Base-by-base conservation (phyloP, 2,113 vertebrate species). In the Sinocyclocheilus rhinocerous region DNA sequence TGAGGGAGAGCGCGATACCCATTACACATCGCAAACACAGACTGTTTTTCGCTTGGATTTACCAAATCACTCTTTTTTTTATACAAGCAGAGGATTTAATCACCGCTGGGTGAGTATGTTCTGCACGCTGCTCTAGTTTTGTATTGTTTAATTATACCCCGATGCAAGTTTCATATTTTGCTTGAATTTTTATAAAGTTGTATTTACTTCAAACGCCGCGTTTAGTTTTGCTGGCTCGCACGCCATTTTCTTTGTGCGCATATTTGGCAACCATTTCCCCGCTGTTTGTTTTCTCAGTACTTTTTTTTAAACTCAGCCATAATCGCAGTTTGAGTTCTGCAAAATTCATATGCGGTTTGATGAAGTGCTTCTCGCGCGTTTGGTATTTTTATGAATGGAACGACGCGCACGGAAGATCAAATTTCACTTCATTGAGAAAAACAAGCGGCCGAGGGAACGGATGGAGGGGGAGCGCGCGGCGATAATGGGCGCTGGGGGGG, bases 391-490 rank as follows among this genome's bases (percentile, higher is more conserved):
- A 76, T 94, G 91, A 94, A 93, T 93, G 94, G 91, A 86, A 78
- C 61, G 70, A 22, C 39, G 81, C 81, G 16, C 83, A 80, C 1
- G 13, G 52, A 75, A 88, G 91, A 92, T 95, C 93, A 89, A 88
- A 90, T 95, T 95, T 92, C 94, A 94, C 89, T 95, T 92, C 94
- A 95, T 94, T 95, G 93, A 94, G 90, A 93, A 95, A 95, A 95
- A 93, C 92, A 94, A 94, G 45, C n/a, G n/a, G n/a, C n/a, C n/a
- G n/a, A n/a, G n/a, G n/a, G n/a, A n/a, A n/a, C n/a, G n/a, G n/a
- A n/a, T n/a, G n/a, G n/a, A n/a, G n/a, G n/a, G n/a, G n/a, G n/a
- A n/a, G n/a, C n/a, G n/a, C n/a, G n/a, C n/a, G n/a, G n/a, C n/a
- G n/a, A n/a, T n/a, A n/a, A n/a, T n/a, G n/a, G n/a, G n/a, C n/a